Evolutionary conservation across 2,888 invertebrate species (phyloP).

Genomic region (Leucophenga montana): DNA sequence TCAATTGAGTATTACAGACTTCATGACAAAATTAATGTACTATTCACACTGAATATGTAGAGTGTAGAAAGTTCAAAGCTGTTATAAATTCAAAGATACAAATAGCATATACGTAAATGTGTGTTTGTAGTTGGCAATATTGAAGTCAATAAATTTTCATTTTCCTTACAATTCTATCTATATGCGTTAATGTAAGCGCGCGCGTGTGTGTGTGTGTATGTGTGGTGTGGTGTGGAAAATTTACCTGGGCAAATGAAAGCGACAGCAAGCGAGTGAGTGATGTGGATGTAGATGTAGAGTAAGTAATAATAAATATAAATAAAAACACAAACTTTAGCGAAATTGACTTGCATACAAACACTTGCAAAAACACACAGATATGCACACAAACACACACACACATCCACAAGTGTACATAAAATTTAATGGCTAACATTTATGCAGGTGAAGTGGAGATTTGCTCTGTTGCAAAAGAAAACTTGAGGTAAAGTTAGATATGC

Average conservation of each 20-base stretch:
- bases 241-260: constrained; percentile 51
- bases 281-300: constrained; percentile 23
- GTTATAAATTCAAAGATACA: too few relatives aligned
- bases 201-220: constrained; percentile 20
- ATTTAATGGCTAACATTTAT: constrained; percentile 52
- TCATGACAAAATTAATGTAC: too few relatives aligned
- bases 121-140: neutral
- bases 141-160: constrained; percentile 64
- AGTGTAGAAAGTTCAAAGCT: neutral
- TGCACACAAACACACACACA: constrained; percentile 3
- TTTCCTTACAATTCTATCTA: constrained; percentile 38
- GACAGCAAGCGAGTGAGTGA: too few relatives aligned
- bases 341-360: constrained; percentile 44
- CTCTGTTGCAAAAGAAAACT: neutral
- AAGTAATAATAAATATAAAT: constrained; percentile 65
- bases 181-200: neutral
- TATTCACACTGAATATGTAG: too few relatives aligned
- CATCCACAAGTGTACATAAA: constrained; percentile 51
- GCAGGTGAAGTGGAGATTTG: neutral
- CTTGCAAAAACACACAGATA: constrained; percentile 26
- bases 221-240: constrained; percentile 53
- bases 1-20: too few relatives aligned
- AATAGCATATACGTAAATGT: neutral
- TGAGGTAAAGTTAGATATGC: constrained; percentile 22
- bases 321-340: constrained; percentile 58